phyloP scores from a whole-genome alignment of 23 tunicate genomes.

The Trididemnum clinides region DNA sequence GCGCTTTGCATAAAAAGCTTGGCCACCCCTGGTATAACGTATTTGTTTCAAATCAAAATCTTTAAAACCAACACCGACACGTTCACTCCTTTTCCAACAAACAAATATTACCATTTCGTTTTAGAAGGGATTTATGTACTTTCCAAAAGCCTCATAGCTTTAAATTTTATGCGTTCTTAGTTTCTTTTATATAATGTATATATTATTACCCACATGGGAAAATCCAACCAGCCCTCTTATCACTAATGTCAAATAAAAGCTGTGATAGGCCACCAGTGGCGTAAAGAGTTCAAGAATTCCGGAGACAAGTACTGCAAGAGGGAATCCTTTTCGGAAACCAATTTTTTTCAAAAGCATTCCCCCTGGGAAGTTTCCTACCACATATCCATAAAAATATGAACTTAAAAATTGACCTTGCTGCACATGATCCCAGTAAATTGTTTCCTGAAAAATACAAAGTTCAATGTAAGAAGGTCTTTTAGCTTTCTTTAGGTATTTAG shows the following conservation, averaged over 20 bases:
- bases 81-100: too few species aligned
- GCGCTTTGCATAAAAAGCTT: too few species aligned
- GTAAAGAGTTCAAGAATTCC: not conserved
- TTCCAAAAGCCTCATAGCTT: too few species aligned
- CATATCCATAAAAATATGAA: conserved; percentile 21
- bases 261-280: not conserved
- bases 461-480: not conserved
- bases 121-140: too few species aligned
- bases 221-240: not conserved
- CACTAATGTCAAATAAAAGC: not conserved
- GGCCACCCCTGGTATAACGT: too few species aligned
- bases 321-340: conserved; percentile 1
- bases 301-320: not conserved
- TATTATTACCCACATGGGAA: not conserved
- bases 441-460: not conserved
- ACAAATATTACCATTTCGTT: too few species aligned
- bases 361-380: conserved; percentile 7
- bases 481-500: too few species aligned
- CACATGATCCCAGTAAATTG: not conserved
- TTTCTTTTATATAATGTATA: not conserved
- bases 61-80: too few species aligned
- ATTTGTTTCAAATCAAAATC: too few species aligned
- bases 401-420: conserved; percentile 6
- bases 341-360: not conserved
- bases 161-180: too few species aligned